Conservation (phyloP, 1,140 invertebrate species). For the Pseudomyrmex dendroicus region DNA sequence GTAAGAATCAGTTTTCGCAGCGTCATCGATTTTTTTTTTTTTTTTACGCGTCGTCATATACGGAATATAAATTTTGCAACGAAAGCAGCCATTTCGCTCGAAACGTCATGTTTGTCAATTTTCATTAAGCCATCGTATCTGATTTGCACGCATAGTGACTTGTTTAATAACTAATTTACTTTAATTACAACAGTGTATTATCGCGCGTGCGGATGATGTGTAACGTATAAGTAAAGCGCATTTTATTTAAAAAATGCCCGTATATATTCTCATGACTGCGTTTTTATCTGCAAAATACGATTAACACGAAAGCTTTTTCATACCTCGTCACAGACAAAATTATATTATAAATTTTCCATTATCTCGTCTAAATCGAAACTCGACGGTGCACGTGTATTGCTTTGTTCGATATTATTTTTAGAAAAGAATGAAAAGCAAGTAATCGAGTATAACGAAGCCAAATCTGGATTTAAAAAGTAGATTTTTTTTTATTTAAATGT, state of each 20-base stretch:
- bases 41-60: background rate
- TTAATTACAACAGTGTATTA: slow-evolving; percentile 4
- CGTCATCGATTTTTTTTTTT: background rate
- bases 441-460: background rate
- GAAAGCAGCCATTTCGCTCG: background rate
- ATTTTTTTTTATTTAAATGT: background rate
- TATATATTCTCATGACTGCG: background rate
- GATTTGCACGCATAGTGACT: background rate
- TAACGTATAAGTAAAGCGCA: slow-evolving; percentile 1
- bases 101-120: background rate
- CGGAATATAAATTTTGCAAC: background rate
- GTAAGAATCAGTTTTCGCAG: slow-evolving; percentile 25
- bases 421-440: background rate
- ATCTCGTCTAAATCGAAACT: background rate
- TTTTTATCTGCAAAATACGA: background rate
- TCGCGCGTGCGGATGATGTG: background rate
- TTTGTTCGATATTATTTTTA: background rate
- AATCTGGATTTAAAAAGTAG: background rate
- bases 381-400: background rate
- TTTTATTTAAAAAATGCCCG: background rate
- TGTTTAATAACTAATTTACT: slow-evolving; percentile 17
- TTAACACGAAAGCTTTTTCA: slow-evolving; percentile 24
- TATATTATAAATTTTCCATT: slow-evolving; percentile 16
- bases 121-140: background rate
- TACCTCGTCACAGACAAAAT: background rate